phyloP scores from a whole-genome alignment of 2,888 invertebrate species.

The Nasonia oneida region DNA sequence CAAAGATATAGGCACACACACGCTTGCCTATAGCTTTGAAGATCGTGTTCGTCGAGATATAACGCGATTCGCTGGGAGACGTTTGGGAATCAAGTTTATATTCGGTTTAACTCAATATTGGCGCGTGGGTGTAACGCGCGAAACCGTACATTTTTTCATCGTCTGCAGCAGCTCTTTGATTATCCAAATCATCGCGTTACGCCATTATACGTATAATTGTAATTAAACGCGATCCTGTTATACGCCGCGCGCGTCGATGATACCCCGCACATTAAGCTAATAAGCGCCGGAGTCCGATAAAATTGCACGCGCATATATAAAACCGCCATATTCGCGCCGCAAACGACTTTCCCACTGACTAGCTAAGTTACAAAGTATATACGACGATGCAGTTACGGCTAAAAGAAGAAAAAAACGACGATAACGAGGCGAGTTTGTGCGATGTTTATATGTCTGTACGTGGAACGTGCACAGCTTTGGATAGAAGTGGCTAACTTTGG shows the following conservation, averaged over 20 bases:
- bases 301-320: not conserved
- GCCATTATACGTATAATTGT: too few relatives aligned
- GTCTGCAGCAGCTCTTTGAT: too few relatives aligned
- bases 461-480: constrained; percentile 8
- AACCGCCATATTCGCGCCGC: not conserved
- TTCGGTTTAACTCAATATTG: not conserved
- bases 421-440: constrained; percentile 26
- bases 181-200: too few relatives aligned
- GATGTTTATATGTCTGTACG: not conserved
- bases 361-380: too few relatives aligned
- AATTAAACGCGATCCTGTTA: not conserved
- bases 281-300: not conserved
- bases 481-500: not conserved
- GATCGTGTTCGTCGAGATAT: not conserved
- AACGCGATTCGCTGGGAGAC: not conserved
- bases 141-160: too few relatives aligned
- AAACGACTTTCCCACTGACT: not conserved
- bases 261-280: not conserved
- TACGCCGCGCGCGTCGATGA: not conserved
- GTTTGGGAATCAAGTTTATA: not conserved
- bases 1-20: not conserved
- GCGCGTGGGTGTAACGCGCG: too few relatives aligned
- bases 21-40: not conserved
- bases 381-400: too few relatives aligned
- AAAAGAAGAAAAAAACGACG: not conserved